These are phyloP conservation scores for Tetragonula clypearis DNA, from an alignment of 1,140 invertebrate genomes.

Conservation along the genomic window DNA sequence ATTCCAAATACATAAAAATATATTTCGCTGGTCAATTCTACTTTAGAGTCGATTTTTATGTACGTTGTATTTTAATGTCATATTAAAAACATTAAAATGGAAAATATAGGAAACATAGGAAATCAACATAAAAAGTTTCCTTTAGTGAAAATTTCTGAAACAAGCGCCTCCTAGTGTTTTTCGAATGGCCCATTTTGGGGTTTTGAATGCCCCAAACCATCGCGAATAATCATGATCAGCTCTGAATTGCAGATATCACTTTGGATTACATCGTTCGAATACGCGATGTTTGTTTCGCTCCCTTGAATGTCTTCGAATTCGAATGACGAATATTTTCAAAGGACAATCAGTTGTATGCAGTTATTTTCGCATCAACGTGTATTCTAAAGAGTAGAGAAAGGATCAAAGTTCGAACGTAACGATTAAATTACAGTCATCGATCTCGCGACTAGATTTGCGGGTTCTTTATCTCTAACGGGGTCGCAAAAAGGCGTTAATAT, in stretches of 20 bases:
- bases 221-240: not conserved
- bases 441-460: not conserved
- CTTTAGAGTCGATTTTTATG: not conserved
- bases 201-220: not conserved
- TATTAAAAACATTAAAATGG: no score
- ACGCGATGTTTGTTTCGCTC: not conserved
- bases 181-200: not conserved
- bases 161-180: not conserved
- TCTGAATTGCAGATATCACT: conserved; percentile 42
- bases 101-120: no score
- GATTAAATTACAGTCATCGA: not conserved
- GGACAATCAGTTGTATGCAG: not conserved
- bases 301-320: not conserved
- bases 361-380: not conserved
- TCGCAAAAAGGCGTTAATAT: conserved; percentile 36
- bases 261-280: conserved; percentile 3
- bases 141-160: not conserved
- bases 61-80: not conserved
- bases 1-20: not conserved
- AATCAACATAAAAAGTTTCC: not conserved
- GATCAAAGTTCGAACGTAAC: not conserved
- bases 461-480: conserved; percentile 4
- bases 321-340: not conserved
- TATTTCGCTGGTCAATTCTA: not conserved
- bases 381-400: not conserved